These are phyloP conservation scores for Athetis lepigone DNA, from an alignment of 2,888 invertebrate species.

Conservation along the genomic window DNA sequence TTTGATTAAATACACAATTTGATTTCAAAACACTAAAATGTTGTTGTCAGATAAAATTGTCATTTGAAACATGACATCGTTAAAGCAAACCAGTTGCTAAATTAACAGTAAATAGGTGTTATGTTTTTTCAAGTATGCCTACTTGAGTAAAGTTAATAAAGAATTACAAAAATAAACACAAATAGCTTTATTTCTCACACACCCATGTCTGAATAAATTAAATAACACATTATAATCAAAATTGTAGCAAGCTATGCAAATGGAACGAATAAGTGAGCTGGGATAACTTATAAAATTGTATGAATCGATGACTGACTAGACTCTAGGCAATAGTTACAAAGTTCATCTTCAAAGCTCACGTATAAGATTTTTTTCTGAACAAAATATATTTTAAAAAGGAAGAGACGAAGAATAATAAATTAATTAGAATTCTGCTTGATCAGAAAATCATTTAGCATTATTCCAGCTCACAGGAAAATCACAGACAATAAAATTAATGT, in stretches of 20 bases:
- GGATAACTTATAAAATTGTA: slow-evolving; percentile 46
- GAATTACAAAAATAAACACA: slow-evolving; percentile 55
- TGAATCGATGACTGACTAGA: slow-evolving; percentile 60
- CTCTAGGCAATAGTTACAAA: slow-evolving; percentile 34
- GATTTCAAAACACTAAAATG: slow-evolving; percentile 24
- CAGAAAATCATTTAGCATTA: slow-evolving; percentile 18
- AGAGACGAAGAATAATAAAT: slow-evolving; percentile 1
- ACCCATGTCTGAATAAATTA: slow-evolving; percentile 68
- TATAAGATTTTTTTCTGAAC: not conserved
- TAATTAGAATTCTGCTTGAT: slow-evolving; percentile 1
- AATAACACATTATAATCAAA: slow-evolving; percentile 65
- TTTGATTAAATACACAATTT: slow-evolving; percentile 1
- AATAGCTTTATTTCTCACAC: slow-evolving; percentile 65
- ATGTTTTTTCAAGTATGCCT: too few relatives aligned
- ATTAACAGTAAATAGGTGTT: too few relatives aligned
- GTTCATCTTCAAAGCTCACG: slow-evolving; percentile 24
- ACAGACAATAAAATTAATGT: slow-evolving; percentile 67
- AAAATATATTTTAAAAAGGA: not conserved
- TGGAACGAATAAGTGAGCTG: slow-evolving; percentile 60
- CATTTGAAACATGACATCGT: slow-evolving; percentile 12
- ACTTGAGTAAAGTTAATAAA: not conserved
- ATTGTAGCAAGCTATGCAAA: slow-evolving; percentile 61
- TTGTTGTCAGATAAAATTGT: slow-evolving; percentile 14
- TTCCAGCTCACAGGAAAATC: slow-evolving; percentile 69
- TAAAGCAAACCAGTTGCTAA: slow-evolving; percentile 6